Conservation (phyloP, 2,888 invertebrate species). For the Epinotia nisella region DNA sequence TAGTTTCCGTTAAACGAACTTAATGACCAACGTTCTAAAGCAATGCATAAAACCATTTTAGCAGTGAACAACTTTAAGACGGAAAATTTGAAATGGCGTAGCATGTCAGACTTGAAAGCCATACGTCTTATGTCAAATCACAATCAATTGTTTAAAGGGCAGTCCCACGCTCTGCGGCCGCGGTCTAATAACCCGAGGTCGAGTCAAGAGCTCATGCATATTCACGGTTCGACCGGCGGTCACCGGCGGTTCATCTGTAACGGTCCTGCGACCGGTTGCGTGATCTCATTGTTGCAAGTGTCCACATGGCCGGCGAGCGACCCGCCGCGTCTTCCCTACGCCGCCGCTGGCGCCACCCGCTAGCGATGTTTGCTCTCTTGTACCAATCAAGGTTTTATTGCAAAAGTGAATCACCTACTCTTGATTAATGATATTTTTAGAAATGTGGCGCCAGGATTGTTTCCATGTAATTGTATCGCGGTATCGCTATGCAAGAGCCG, state of each 20-base stretch:
- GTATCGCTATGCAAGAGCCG: not conserved
- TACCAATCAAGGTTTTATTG: constrained; percentile 35
- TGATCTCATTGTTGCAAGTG: constrained; percentile 76
- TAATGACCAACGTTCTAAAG: constrained; percentile 32
- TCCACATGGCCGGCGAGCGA: constrained; percentile 59
- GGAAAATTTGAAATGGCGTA: constrained; percentile 9
- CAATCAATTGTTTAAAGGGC: constrained; percentile 44
- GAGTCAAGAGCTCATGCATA: constrained; percentile 81
- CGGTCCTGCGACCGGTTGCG: constrained; percentile 82
- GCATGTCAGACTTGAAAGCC: not conserved
- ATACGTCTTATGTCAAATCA: constrained; percentile 37
- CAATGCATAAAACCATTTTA: constrained; percentile 44
- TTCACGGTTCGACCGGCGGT: constrained; percentile 73
- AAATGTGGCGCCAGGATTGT: constrained; percentile 7
- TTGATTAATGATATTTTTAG: constrained; percentile 26
- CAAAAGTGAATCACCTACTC: constrained; percentile 20
- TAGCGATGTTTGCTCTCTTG: constrained; percentile 48
- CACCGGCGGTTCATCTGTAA: constrained; percentile 80
- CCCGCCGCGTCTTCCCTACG: constrained; percentile 48
- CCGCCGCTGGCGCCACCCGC: constrained; percentile 48
- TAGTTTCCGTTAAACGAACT: constrained; percentile 41
- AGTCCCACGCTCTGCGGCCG: constrained; percentile 77
- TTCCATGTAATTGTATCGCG: not conserved
- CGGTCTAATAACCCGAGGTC: constrained; percentile 82
- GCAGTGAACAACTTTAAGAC: constrained; percentile 48